Base-by-base conservation (phyloP, 2,888 invertebrate species). In the Ectropis crepuscularia region DNA sequence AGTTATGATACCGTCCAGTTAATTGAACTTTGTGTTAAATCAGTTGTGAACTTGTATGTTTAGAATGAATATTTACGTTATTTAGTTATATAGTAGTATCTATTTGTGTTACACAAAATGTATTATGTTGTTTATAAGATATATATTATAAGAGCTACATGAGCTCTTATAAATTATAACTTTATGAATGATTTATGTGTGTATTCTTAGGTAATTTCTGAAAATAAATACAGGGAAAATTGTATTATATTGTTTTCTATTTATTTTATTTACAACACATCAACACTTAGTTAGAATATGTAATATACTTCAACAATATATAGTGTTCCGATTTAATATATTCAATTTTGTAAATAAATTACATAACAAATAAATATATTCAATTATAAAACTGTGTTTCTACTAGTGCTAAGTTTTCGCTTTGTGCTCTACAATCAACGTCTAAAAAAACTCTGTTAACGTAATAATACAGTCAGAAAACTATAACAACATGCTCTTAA, bases 191-290 rank as follows among this genome's bases (percentile, higher is more conserved):
- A 51, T 12, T 9, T 39, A 38, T 10, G 9, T 10, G 6, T 39
- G 10, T 51, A 51, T 28, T 41, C 16, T 28, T 28, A 28, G 16
- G 16, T 28, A 28, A 28, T 28, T 28, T 28, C 16, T 41, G 39
- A 62, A 55, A 63, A 63, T 61, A 70, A 74, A 65, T 78, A 77
- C 77, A 81, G 80, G 82, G 77, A 82, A n/a, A 75, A 70, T 76
- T 81, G 63, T 73, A 67, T 55, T 63, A 71, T 66, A 71, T 68
- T 73, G 63, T 55, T 76, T 75, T 76, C 72, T 78, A 79, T 74
- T 82, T 85, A 81, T 53, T 83, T 86, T 88, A 86, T 89, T 75
- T 89, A 89, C 87, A 88, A 88, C 88, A 88, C 88, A 85, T 87
- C 82, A 89, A 89, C 86, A 84, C 78, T 84, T 85, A 83, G 77